Percentiles rank a stretch among this genome's conserved stretches.
Conservation (phyloP, 1,140 invertebrate genomes). For the Drosophila nigromelanica region DNA sequence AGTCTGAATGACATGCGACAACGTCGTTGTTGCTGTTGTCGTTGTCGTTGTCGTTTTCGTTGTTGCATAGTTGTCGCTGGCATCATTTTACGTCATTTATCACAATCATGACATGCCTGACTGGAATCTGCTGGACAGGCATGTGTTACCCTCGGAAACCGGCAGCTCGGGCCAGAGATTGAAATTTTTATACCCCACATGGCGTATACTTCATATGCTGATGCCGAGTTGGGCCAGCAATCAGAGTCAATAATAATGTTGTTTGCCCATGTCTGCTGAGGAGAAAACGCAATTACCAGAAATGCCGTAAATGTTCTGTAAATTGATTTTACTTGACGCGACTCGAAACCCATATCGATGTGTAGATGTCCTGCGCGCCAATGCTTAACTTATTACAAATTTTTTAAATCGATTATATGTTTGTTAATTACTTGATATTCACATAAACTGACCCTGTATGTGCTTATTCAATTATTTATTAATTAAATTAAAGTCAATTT, state of each 20-base stretch:
- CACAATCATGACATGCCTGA: constrained; percentile 77
- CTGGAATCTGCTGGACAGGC: constrained; percentile 47
- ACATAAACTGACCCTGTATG: background rate
- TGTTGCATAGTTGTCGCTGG: constrained; percentile 67
- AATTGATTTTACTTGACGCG: constrained; percentile 19
- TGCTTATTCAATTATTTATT: constrained; percentile 14
- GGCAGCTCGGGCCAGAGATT: constrained; percentile 22
- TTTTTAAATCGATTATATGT: background rate
- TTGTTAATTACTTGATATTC: constrained; percentile 4
- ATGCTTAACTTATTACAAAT: constrained; percentile 1
- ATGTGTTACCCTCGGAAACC: constrained; percentile 15
- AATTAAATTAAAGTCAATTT: constrained; percentile 17
- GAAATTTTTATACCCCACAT: constrained; percentile 62
- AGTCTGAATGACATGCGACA: constrained; percentile 58
- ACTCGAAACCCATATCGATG: background rate
- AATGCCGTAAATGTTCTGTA: constrained; percentile 15
- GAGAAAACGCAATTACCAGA: constrained; percentile 43
- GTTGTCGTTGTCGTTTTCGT: constrained; percentile 51
- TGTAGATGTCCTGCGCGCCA: background rate
- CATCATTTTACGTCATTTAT: constrained; percentile 82
- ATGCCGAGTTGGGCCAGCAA: constrained; percentile 50
- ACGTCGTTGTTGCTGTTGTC: constrained; percentile 39
- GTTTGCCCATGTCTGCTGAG: constrained; percentile 35
- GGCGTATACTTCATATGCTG: constrained; percentile 37
- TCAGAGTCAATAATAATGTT: constrained; percentile 51